phyloP scores from a whole-genome alignment of 2,797 vertebrate genomes.

The Hafferia zeledoni region DNA sequence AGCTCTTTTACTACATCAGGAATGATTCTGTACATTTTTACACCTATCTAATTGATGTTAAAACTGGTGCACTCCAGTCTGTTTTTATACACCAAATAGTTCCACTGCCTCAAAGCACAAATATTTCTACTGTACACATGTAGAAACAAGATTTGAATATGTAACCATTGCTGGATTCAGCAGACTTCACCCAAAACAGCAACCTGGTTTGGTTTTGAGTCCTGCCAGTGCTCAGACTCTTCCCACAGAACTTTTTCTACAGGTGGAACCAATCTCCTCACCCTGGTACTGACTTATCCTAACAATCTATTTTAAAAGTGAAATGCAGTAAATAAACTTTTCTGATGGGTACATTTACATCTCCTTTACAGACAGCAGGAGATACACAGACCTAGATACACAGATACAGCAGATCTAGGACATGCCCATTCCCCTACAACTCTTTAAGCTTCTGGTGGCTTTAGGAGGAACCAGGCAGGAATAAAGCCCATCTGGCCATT shows the following conservation, averaged over 20 bases:
- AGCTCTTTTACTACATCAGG: background rate
- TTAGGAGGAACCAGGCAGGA: background rate
- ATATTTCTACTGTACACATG: rapidly evolving
- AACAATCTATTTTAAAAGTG: background rate
- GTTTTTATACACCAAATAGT: background rate
- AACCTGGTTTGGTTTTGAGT: background rate
- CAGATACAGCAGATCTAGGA: background rate
- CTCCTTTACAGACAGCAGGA: background rate
- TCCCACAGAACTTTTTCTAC: background rate
- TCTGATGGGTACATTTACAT: background rate
- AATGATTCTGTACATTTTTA: background rate
- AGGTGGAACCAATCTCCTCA: background rate
- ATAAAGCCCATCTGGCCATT: background rate
- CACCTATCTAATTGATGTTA: background rate
- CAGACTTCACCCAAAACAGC: background rate
- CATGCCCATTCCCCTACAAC: background rate
- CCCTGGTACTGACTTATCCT: background rate
- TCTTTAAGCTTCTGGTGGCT: background rate
- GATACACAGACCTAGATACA: background rate
- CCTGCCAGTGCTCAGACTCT: background rate
- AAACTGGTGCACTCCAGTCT: rapidly evolving
- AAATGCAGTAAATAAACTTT: background rate
- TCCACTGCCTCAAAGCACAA: background rate
- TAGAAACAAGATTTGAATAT: background rate
- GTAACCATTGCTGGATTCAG: background rate